These are phyloP conservation scores for Diachasma alloeum DNA, from an alignment of 1,140 invertebrate genomes.

Conservation along the genomic window DNA sequence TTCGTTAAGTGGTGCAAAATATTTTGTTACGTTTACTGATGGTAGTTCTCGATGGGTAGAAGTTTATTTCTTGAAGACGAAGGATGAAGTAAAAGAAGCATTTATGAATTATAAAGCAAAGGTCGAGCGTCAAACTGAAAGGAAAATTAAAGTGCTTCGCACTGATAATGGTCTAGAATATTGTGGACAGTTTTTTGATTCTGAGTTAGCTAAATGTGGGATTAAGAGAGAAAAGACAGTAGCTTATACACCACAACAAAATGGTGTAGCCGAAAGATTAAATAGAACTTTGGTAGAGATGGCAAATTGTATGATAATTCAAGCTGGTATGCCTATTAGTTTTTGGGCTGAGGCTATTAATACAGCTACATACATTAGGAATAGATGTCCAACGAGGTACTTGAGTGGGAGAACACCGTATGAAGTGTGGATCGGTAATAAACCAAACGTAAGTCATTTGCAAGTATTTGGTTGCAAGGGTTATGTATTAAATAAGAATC, in stretches of 20 bases:
- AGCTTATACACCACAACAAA: constrained; percentile 63
- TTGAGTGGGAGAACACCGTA: constrained; percentile 47
- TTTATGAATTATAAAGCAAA: constrained; percentile 51
- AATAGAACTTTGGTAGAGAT: constrained; percentile 59
- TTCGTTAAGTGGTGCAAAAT: constrained; percentile 46
- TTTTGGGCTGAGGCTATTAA: constrained; percentile 58
- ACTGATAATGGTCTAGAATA: constrained; percentile 62
- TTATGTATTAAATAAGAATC: too few species aligned
- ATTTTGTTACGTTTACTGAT: constrained; percentile 56
- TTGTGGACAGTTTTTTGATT: constrained; percentile 47
- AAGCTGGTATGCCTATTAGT: constrained; percentile 38
- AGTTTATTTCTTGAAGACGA: constrained; percentile 56
- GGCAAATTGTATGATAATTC: constrained; percentile 50
- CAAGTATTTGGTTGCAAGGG: too few species aligned
- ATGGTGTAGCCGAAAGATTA: constrained; percentile 58
- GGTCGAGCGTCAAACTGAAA: constrained; percentile 47
- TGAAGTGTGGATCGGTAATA: constrained; percentile 49
- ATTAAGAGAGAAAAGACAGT: constrained; percentile 54
- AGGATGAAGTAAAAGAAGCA: constrained; percentile 49
- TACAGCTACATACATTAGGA: constrained; percentile 52
- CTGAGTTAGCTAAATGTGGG: constrained; percentile 40
- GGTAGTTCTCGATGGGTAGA: constrained; percentile 51
- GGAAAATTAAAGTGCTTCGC: too few species aligned
- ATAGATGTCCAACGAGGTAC: constrained; percentile 51
- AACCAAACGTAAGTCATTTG: constrained; percentile 29